phyloP scores from a whole-genome alignment of 2,888 invertebrate genomes.

The Spodoptera picta region DNA sequence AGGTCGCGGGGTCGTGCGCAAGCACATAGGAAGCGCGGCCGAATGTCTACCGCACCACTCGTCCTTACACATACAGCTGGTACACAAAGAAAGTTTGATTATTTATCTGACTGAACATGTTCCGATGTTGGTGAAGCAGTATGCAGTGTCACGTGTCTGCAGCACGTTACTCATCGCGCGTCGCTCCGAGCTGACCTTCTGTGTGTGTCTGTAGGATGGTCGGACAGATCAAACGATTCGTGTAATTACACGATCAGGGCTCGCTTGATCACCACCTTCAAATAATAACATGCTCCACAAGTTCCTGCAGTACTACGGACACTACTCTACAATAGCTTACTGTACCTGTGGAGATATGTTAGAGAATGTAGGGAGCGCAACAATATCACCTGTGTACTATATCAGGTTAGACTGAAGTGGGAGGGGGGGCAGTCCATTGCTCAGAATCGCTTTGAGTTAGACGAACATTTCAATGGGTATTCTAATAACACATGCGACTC shows the following conservation, averaged over 20 bases:
- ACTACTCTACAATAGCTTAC: too few species aligned
- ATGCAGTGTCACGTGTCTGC: not conserved
- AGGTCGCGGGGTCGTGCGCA: constrained; percentile 33
- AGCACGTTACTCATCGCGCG: not conserved
- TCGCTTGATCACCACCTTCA: constrained; percentile 21
- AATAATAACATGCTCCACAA: constrained; percentile 6
- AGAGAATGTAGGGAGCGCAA: too few species aligned
- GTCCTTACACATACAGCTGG: too few species aligned
- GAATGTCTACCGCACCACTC: constrained; percentile 13
- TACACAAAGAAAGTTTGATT: too few species aligned
- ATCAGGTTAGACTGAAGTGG: too few species aligned
- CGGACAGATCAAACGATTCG: constrained; percentile 23
- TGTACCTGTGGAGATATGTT: too few species aligned
- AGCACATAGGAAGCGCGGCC: not conserved
- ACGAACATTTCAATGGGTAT: too few species aligned
- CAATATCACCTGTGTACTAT: too few species aligned
- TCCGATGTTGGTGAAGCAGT: not conserved
- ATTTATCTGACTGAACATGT: too few species aligned
- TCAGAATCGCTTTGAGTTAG: too few species aligned
- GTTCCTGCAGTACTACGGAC: not conserved
- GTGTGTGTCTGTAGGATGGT: not conserved
- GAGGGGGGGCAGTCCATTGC: too few species aligned
- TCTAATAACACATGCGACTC: too few species aligned
- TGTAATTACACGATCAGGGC: constrained; percentile 20
- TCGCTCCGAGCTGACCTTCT: constrained; percentile 24